A percentile compares a stretch with the other conserved stretches of the same genome.
phyloP scores from a whole-genome alignment of 2,797 vertebrate genomes.

The Tadarida brasiliensis region DNA sequence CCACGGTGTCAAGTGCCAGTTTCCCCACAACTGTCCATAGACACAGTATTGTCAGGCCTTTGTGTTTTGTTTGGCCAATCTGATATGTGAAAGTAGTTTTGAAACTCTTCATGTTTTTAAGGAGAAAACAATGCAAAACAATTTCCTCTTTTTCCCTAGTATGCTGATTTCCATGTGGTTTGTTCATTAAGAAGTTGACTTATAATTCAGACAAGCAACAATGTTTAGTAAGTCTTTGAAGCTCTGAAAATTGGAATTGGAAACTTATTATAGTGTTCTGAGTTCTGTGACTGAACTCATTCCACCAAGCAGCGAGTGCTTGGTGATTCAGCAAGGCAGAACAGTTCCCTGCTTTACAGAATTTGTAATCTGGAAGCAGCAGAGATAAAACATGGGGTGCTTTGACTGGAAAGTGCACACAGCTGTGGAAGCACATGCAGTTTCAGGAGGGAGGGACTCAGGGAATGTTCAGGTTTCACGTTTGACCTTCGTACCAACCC shows the following conservation, averaged over 20 bases:
- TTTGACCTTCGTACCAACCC: slow-evolving; percentile 19
- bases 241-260: not conserved
- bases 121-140: not conserved
- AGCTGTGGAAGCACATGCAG: not conserved
- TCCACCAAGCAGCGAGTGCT: not conserved
- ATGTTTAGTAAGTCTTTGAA: not conserved
- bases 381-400: not conserved
- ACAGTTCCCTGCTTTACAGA: not conserved
- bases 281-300: not conserved
- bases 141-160: not conserved
- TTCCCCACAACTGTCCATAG: not conserved
- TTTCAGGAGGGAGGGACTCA: not conserved
- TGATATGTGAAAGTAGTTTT: not conserved
- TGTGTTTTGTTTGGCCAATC: slow-evolving; percentile 1
- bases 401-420: not conserved
- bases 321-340: not conserved
- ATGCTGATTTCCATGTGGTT: not conserved
- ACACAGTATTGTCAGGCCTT: not conserved
- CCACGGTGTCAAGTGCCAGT: not conserved
- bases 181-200: not conserved
- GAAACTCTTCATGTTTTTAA: slow-evolving; percentile 11
- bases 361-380: not conserved
- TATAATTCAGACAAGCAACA: not conserved
- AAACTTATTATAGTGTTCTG: not conserved
- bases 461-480: not conserved